phyloP scores from a whole-genome alignment of 2,113 vertebrate genomes.

The human region DNA sequence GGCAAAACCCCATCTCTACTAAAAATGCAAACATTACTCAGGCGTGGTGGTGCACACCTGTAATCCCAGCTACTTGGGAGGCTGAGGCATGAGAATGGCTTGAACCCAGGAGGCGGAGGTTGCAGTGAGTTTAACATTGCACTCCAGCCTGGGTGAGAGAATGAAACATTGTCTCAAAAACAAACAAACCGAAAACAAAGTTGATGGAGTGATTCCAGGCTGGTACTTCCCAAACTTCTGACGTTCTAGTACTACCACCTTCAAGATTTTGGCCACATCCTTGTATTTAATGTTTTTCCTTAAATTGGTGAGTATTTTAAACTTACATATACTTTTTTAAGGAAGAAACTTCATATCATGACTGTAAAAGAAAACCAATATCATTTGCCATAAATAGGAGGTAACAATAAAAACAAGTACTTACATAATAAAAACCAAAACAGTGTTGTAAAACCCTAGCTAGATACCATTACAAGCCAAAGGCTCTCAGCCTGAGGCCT shows the following conservation, averaged over 20 bases:
- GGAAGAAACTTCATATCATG: conserved; percentile 30
- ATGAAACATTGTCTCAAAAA: no score
- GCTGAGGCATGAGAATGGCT: no score
- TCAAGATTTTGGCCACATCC: not conserved
- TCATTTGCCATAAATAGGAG: conserved; percentile 14
- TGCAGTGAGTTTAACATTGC: no score
- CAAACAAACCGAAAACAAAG: not conserved
- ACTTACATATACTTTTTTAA: not conserved
- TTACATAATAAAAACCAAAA: conserved; percentile 56
- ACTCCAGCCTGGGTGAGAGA: no score
- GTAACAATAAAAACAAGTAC: conserved; percentile 30
- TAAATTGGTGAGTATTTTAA: not conserved
- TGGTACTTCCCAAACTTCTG: not conserved
- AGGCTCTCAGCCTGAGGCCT: not conserved
- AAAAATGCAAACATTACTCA: no score
- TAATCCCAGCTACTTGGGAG: no score
- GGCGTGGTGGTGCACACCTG: no score
- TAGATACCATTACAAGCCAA: not conserved
- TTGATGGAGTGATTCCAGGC: not conserved
- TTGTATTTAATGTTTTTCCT: not conserved
- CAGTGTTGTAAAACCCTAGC: not conserved
- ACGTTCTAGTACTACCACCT: not conserved
- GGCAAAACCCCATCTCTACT: no score
- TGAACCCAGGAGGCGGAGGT: no score
- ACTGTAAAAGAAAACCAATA: conserved; percentile 7